Evolutionary conservation across 2,888 invertebrate genomes (phyloP), one percentile per base, ranked within the genome.

Genomic region (Cataglyphis rosenhaueri): DNA sequence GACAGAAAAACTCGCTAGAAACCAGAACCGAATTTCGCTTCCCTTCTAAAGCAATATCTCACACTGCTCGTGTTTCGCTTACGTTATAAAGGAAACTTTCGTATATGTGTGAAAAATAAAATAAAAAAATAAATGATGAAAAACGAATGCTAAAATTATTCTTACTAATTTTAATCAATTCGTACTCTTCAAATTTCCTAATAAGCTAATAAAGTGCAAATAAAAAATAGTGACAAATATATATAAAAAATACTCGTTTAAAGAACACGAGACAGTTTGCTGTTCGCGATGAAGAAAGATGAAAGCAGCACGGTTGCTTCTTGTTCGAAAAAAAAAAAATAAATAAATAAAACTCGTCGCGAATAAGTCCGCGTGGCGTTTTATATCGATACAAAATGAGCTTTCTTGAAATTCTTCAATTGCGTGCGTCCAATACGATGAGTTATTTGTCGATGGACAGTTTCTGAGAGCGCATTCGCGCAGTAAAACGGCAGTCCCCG

Each of bases 371-470:
- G 74, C 6, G 15, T 65, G 21, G n/a, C 32, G 12, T 52, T 75
- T 75, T 75, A 65, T n/a, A 18, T 35, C 25, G 35, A 25, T 35
- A 8, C 35, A 52, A 65, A 65, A 76, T 29, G 41, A 66, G 41
- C 55, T 55, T 57, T 29, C 29, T 66, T 38, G 55, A 68, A 57
- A 68, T 68, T 57, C 55, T 76, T 68, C 57, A 6, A 78, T 57
- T 57, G 44, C 78, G 6, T 18, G 10, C 76, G 55, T 21, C 44
- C 75, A 18, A 32, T 78, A 81, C 61, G 15, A 41, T 52, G 29
- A 62, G 81, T 81, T 75, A 81, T 38, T 44, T 25, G 18, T 73
- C 81, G 81, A 76, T 81, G 81, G 64, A 76, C 35, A 81, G 62
- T 81, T 73, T 64, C 81, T 41, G 75, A 62, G 41, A 52, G 32